Percentiles rank a stretch among this genome's conserved stretches.
phyloP scores from a whole-genome alignment of 2,888 invertebrate genomes.

The Alviniconcha strummeri region DNA sequence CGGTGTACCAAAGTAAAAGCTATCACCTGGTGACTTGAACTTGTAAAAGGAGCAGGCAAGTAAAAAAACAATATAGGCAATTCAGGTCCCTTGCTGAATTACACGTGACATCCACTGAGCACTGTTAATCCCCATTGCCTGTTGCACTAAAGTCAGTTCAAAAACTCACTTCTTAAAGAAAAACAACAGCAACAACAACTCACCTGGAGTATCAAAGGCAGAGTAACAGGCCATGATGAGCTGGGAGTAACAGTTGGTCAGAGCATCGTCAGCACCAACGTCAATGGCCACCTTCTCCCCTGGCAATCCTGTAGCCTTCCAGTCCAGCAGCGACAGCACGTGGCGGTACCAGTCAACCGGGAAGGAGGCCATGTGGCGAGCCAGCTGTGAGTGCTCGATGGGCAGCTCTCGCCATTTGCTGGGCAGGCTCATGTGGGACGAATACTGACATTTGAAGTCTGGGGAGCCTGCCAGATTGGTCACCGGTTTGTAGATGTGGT shows the following conservation, averaged over 20 bases:
- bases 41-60: no score
- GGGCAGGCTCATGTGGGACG: constrained; percentile 63
- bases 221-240: constrained; percentile 70
- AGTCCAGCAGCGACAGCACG: constrained; percentile 58
- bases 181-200: neutral
- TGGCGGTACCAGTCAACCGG: constrained; percentile 67
- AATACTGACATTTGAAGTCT: constrained; percentile 64
- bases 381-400: constrained; percentile 62
- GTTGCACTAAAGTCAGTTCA: no score
- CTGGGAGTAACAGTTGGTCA: constrained; percentile 65
- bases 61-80: neutral
- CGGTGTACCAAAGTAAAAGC: no score
- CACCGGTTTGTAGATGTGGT: constrained; percentile 64
- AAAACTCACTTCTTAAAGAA: neutral
- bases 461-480: constrained; percentile 66
- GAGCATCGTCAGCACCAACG: constrained; percentile 58
- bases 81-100: no score
- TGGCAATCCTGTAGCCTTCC: constrained; percentile 54
- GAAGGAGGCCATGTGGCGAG: constrained; percentile 57
- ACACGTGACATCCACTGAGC: no score
- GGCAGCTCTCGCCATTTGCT: constrained; percentile 66
- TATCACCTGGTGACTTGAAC: no score
- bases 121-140: no score
- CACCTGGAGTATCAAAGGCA: constrained; percentile 66
- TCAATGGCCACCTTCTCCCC: constrained; percentile 57